These are phyloP conservation scores for Stegophylla sp. DNA, from an alignment of 2,888 invertebrate genomes.

Conservation along the genomic window DNA sequence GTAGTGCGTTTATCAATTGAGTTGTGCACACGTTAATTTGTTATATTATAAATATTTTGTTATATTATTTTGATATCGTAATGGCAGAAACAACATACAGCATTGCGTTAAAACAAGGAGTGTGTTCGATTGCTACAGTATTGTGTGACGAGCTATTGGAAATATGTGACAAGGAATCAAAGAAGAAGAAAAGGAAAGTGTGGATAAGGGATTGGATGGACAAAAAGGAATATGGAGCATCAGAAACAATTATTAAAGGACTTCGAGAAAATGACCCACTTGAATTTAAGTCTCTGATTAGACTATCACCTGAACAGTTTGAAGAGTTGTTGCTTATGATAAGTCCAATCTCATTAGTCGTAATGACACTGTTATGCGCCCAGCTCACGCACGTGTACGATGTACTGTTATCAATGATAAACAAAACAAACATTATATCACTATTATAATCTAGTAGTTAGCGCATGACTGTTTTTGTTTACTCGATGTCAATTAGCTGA, in stretches of 20 bases:
- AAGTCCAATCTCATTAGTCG: too few relatives aligned
- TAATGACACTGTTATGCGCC: too few relatives aligned
- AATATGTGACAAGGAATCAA: constrained; percentile 12
- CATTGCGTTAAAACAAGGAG: constrained; percentile 13
- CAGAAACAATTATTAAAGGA: too few relatives aligned
- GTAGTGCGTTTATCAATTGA: too few relatives aligned
- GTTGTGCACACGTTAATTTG: too few relatives aligned
- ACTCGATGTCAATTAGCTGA: constrained; percentile 1
- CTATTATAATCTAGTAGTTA: constrained; percentile 23
- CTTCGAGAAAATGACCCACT: too few relatives aligned
- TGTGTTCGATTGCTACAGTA: constrained; percentile 14
- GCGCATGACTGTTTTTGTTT: constrained; percentile 12
- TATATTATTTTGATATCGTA: too few relatives aligned
- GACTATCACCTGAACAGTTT: too few relatives aligned
- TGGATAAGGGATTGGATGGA: constrained; percentile 35
- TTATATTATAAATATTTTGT: too few relatives aligned
- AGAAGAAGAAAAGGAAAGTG: constrained; percentile 26
- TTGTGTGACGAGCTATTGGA: constrained; percentile 29
- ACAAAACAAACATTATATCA: constrained; percentile 27
- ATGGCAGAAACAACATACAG: constrained; percentile 25
- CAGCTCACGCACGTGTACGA: background rate
- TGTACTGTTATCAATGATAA: constrained; percentile 7
- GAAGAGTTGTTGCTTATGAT: too few relatives aligned
- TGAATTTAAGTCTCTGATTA: too few relatives aligned
- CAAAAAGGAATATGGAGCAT: background rate